Evolutionary conservation across 2,797 vertebrate species (phyloP).

Genomic region (Lerista edwardsae): DNA sequence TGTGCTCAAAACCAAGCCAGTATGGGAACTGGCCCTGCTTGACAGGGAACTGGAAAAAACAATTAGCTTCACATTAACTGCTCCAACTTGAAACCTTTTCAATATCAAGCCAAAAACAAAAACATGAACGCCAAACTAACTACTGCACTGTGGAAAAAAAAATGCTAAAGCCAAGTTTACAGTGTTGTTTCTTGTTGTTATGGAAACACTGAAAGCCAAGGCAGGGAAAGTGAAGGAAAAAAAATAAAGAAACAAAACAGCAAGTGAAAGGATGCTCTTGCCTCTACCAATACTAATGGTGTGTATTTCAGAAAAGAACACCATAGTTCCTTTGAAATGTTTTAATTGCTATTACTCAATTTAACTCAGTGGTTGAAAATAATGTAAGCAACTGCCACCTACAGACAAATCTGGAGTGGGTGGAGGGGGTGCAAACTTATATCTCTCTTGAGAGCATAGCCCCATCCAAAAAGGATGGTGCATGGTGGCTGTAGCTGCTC

Average conservation of each 20-base stretch:
- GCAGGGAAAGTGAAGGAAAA: constrained; percentile 39
- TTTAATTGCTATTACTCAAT: constrained; percentile 57
- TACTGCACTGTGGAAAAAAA: constrained; percentile 35
- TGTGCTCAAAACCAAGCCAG: background rate
- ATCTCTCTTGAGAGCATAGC: too few relatives aligned
- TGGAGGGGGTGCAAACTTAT: background rate
- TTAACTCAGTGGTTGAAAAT: constrained; percentile 58
- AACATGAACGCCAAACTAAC: constrained; percentile 26
- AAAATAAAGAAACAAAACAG: constrained; percentile 53
- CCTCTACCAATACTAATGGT: constrained; percentile 41
- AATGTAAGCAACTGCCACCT: constrained; percentile 50
- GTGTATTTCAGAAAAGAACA: constrained; percentile 49
- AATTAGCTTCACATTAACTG: constrained; percentile 17
- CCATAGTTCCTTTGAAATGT: constrained; percentile 33
- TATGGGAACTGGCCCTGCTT: background rate
- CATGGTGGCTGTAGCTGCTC: too few relatives aligned
- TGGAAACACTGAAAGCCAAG: constrained; percentile 66
- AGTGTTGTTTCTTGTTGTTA: constrained; percentile 67
- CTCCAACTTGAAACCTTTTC: constrained; percentile 40
- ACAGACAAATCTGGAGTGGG: constrained; percentile 36
- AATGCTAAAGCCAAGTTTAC: constrained; percentile 32
- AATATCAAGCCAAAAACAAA: constrained; percentile 4
- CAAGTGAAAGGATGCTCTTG: constrained; percentile 51
- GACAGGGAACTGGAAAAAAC: background rate
- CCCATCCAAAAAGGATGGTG: too few relatives aligned